Evolutionary conservation across 2,113 vertebrate species (phyloP), one percentile per base, ranked within the genome.

Genomic region (Apteryx mantelli): DNA sequence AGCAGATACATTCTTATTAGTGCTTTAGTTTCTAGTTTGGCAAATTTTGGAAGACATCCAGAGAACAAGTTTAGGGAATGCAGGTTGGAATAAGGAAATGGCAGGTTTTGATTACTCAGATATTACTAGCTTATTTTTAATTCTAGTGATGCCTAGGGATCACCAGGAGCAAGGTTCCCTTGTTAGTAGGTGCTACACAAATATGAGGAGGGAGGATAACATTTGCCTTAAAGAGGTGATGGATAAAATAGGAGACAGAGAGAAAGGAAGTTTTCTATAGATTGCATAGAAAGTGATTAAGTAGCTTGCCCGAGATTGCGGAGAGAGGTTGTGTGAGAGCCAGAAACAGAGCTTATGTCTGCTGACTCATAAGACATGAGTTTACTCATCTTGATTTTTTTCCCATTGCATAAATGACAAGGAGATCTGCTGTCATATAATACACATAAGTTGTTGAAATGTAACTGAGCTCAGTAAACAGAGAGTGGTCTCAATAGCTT

Each of bases 1-100:
- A 89, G 85, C 32, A 95, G 73, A 95, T 88, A 91, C 25, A 60
- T 91, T 95, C 79, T 86, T 90, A 86, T 93, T 94, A 95, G 79
- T 71, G 56, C 76, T 93, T 46, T 74, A 66, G 46, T 91, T 90
- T 86, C 75, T 44, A 30, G 55, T 50, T 86, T 86, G 76, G 65
- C 68, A 91, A 44, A 83, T 95, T 83, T 91, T 89, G 86, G 79
- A 93, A 91, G 56, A 46, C 28, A 46, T 71, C 52, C 89, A 80
- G 75, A 88, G 60, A 73, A 81, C 46, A 32, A 2, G 12, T 60
- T 86, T 75, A 93, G 94, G 46, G 38, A 71, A 36, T 69, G 32
- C 32, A 88, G 32, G 46, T 6, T 66, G 55, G 88, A 94, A 60
- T 81, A 63, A 86, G 50, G 48, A 93, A 96, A 85, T 58, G 30